phyloP scores from a whole-genome alignment of 2,888 invertebrate species.

The Perithous albicinctus region DNA sequence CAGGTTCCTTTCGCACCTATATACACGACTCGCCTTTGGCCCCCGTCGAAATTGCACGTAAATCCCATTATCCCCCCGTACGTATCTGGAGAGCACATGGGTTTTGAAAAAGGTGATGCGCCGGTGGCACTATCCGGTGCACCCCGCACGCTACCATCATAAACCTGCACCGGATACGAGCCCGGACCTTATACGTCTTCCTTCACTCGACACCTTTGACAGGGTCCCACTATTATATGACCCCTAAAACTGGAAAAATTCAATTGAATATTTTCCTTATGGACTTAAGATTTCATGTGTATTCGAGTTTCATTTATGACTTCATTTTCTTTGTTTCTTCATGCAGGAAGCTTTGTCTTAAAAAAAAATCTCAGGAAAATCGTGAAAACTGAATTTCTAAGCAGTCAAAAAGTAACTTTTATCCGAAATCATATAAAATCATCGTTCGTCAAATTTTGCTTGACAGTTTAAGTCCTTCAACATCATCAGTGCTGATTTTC shows the following conservation, averaged over 20 bases:
- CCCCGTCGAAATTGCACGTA: slow-evolving; percentile 74
- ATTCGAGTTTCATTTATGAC: background rate
- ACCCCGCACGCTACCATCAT: slow-evolving; percentile 44
- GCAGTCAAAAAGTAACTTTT: too few species aligned
- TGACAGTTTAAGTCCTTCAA: too few species aligned
- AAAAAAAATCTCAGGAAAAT: too few species aligned
- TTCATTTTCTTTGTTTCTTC: background rate
- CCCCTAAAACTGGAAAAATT: background rate
- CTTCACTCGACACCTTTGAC: background rate
- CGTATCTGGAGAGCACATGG: slow-evolving; percentile 77
- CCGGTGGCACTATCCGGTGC: slow-evolving; percentile 65
- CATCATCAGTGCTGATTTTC: too few species aligned
- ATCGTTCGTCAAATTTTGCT: too few species aligned
- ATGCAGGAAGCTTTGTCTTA: background rate
- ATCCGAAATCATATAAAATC: too few species aligned
- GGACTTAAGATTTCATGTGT: too few species aligned
- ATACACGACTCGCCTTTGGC: slow-evolving; percentile 36
- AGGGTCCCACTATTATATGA: background rate
- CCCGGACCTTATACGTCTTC: background rate
- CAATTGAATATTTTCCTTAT: background rate
- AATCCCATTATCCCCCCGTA: slow-evolving; percentile 73
- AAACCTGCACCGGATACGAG: slow-evolving; percentile 39
- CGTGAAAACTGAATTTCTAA: too few species aligned
- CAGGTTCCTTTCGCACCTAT: slow-evolving; percentile 60
- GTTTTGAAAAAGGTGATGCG: slow-evolving; percentile 50